Percentiles rank a stretch among this genome's conserved stretches.
phyloP scores from a whole-genome alignment of 2,888 invertebrate species.

The Aphidoletes aphidimyza region DNA sequence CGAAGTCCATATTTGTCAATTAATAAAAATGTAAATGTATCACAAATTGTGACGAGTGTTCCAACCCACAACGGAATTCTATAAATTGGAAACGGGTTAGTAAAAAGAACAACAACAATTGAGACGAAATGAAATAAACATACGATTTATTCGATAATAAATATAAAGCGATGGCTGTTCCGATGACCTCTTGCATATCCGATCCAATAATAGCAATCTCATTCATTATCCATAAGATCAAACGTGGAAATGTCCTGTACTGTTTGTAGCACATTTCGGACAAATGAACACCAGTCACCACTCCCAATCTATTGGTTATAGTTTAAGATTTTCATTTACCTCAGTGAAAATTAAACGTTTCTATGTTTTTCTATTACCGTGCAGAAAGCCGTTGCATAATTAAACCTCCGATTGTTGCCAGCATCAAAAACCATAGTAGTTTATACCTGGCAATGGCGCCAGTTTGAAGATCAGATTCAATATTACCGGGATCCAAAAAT shows the following conservation, averaged over 20 bases:
- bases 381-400: conserved; percentile 81
- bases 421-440: conserved; percentile 86
- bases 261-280: conserved; percentile 83
- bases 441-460: conserved; percentile 84
- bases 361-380: conserved; percentile 63
- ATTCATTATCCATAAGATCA: conserved; percentile 88
- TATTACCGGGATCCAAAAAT: conserved; percentile 91
- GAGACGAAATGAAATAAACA: conserved; percentile 62
- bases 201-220: conserved; percentile 92
- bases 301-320: conserved; percentile 72
- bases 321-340: too few relatives aligned
- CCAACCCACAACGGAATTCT: conserved; percentile 83
- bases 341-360: neutral
- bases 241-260: conserved; percentile 78
- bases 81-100: conserved; percentile 58
- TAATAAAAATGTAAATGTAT: conserved; percentile 88
- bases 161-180: conserved; percentile 88
- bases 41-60: conserved; percentile 83
- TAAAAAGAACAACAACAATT: too few relatives aligned
- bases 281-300: conserved; percentile 87
- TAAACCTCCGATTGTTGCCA: conserved; percentile 85
- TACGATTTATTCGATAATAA: conserved; percentile 81
- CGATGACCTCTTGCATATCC: conserved; percentile 94
- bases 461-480: conserved; percentile 89
- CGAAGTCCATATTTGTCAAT: conserved; percentile 86